A percentile compares a stretch with the other conserved stretches of the same genome.
Evolutionary conservation across 1,140 invertebrate species (phyloP).

Genomic region (Lepeophtheirus salmonis): DNA sequence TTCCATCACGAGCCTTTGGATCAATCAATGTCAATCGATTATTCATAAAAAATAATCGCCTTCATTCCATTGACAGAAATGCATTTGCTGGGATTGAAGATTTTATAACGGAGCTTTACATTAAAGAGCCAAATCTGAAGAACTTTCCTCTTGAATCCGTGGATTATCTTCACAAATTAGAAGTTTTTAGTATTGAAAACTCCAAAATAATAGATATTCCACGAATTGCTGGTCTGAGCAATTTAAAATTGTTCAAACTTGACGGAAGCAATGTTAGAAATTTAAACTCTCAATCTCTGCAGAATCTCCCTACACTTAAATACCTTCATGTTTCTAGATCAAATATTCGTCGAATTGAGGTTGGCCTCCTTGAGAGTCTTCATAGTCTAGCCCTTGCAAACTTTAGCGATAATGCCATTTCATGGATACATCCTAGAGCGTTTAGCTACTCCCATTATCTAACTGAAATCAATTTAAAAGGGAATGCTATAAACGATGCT

Average conservation of each 20-base stretch:
- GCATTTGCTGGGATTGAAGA: slow-evolving; percentile 22
- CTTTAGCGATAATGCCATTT: slow-evolving; percentile 51
- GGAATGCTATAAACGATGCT: slow-evolving; percentile 51
- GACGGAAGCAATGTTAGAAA: slow-evolving; percentile 21
- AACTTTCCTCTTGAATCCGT: slow-evolving; percentile 22
- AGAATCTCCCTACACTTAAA: slow-evolving; percentile 10
- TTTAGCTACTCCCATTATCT: slow-evolving; percentile 47
- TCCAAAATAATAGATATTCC: slow-evolving; percentile 22
- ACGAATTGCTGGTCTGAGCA: slow-evolving; percentile 20
- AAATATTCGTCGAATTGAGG: slow-evolving; percentile 1
- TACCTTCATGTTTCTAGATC: slow-evolving; percentile 20
- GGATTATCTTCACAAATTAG: slow-evolving; percentile 21
- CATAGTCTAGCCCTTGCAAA: slow-evolving; percentile 50
- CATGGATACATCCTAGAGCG: slow-evolving; percentile 54
- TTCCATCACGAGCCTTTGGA: slow-evolving; percentile 12
- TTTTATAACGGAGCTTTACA: slow-evolving; percentile 20
- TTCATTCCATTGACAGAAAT: slow-evolving; percentile 20
- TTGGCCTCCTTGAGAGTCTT: slow-evolving; percentile 38
- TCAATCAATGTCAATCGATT: slow-evolving; percentile 20
- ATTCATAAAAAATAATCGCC: slow-evolving; percentile 20
- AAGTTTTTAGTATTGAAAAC: slow-evolving; percentile 19
- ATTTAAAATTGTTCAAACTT: slow-evolving; percentile 21
- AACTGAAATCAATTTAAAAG: slow-evolving; percentile 44
- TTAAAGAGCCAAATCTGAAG: slow-evolving; percentile 20
- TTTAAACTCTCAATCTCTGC: slow-evolving; percentile 1